These are phyloP conservation scores for Drosophila guanche DNA, from an alignment of 1,140 invertebrate species.

Conservation along the genomic window DNA sequence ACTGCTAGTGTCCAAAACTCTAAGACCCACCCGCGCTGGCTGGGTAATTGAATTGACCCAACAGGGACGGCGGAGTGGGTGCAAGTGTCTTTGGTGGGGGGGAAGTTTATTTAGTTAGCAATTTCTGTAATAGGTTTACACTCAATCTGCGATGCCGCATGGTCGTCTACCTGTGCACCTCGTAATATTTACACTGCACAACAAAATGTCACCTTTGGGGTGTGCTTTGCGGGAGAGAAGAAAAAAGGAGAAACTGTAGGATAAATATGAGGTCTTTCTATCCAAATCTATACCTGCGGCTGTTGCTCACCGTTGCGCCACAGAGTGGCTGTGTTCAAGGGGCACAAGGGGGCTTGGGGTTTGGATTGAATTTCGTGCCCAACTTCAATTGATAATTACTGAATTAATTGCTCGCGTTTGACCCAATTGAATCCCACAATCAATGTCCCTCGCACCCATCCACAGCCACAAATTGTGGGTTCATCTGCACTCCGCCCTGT, in stretches of 20 bases:
- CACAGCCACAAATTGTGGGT: slow-evolving; percentile 22
- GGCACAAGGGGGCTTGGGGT: background rate
- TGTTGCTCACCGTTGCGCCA: too few relatives aligned
- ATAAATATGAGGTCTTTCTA: too few relatives aligned
- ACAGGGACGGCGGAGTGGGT: slow-evolving; percentile 19
- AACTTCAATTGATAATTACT: slow-evolving; percentile 47
- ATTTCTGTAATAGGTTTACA: slow-evolving; percentile 80
- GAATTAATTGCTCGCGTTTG: slow-evolving; percentile 49
- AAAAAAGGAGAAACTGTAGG: too few relatives aligned
- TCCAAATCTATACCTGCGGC: too few relatives aligned
- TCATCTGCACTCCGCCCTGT: background rate
- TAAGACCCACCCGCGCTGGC: slow-evolving; percentile 7
- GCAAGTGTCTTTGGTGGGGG: slow-evolving; percentile 9
- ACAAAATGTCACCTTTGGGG: background rate
- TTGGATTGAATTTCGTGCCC: slow-evolving; percentile 26
- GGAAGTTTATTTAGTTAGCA: slow-evolving; percentile 72
- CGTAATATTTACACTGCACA: too few relatives aligned
- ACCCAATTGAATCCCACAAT: slow-evolving; percentile 47
- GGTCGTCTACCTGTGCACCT: background rate
- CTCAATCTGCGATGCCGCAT: slow-evolving; percentile 59
- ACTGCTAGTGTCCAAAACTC: slow-evolving; percentile 1
- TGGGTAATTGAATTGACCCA: slow-evolving; percentile 71
- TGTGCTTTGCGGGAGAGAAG: too few relatives aligned
- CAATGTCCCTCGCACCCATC: slow-evolving; percentile 20
- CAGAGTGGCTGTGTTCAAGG: background rate